Evolutionary conservation across 2,888 invertebrate species (phyloP), one percentile per base, ranked within the genome.

Genomic region (Leptopilina drosophilae): DNA sequence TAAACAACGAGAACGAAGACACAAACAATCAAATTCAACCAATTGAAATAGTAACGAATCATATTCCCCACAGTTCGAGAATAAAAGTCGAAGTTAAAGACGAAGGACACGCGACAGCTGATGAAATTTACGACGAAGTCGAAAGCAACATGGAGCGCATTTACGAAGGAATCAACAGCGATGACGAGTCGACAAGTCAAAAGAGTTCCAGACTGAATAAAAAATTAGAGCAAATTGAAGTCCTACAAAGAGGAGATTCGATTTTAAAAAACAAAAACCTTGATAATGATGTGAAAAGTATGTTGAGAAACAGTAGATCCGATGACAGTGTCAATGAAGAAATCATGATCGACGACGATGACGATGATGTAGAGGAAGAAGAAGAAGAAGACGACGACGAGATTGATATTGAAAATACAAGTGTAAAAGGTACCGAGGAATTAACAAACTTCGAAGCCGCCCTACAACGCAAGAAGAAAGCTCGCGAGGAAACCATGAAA

Each of bases 51-150:
- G 14, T 42, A 14, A 79, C 42, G 42, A 73, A 59, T 64, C 42
- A 53, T 65, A 56, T 62, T 12, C 42, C 20, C 46, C 9, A 73
- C n/a, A 73, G 59, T 5, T 64, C 42, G 42, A 62, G 9, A 73
- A 76, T 84, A n/a, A 88, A 87, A 67, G 15, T 78, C 15, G 87
- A 87, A 78, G 76, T 86, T 0, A 87, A 87, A 33, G 69, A 79
- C 20, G 86, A 88, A 79, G 85, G 87, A 56, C 82, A 82, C 15
- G 77, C 78, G 20, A 78, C 80, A 8, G 79, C 82, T 53, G 81
- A 86, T 62, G 84, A 85, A 69, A 86, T 87, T 77, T 88, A 89
- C 46, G 88, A 89, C 76, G 90, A 90, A 76, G 88, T 91, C 53
- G 91, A 88, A 80, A 87, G 86, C 75, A 88, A 85, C 78, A 83